Evolutionary conservation across 2,888 invertebrate genomes (phyloP), one percentile per base, ranked within the genome.

Genomic region (Timema cristinae): DNA sequence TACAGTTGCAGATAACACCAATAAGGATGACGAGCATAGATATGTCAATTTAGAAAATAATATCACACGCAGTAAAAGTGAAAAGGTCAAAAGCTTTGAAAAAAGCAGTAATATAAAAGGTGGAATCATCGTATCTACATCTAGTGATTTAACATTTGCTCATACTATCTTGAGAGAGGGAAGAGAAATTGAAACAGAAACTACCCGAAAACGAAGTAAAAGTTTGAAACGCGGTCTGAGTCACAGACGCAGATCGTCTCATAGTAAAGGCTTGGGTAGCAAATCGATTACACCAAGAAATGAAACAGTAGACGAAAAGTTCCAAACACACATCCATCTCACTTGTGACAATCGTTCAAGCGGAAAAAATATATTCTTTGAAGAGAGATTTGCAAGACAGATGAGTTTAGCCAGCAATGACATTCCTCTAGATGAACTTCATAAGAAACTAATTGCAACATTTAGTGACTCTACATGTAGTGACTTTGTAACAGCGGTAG

Each of bases 401-500:
- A 13, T 59, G 9, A 59, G 59, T 59, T 47, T 47, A 13, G 63
- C 63, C 63, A 32, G 32, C 32, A 32, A 32, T 32, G 32, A 32
- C 32, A 32, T 32, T 32, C 63, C 63, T 47, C 47, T 47, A 6
- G 63, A 63, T 10, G 47, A 63, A 9, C 47, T 47, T 32, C 63
- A 63, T 47, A 32, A 63, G 63, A 63, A 63, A 47, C 11, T 63
- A 13, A 47, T 63, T 47, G 47, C 47, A 7, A 63, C 63, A 5
- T 47, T 32, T 47, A 63, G 63, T 13, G 63, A 48, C 11, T 63
- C 63, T 7, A 63, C 63, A 13, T 63, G 63, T 48, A 63, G 63
- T 13, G 63, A 63, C 63, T 63, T 63, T 47, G 63, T 63, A 10
- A 63, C 63, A 47, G 63, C 63, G 32, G 48, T 9, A 63, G 63